These are phyloP conservation scores for Erebia aethiops DNA, from an alignment of 2,888 invertebrate species.

Conservation along the genomic window DNA sequence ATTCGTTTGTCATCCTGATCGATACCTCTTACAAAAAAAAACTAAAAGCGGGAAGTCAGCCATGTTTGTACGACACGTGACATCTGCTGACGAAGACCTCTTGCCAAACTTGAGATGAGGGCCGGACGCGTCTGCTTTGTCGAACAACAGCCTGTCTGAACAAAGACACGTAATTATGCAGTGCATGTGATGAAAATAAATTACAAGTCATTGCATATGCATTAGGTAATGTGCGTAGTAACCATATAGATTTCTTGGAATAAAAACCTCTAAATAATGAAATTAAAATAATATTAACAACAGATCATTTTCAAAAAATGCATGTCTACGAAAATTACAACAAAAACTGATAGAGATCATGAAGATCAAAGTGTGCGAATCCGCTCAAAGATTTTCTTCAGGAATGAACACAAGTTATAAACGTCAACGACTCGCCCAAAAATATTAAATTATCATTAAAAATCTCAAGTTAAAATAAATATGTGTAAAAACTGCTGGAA, in stretches of 20 bases:
- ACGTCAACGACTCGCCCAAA: no score
- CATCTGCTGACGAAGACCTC: slow-evolving; percentile 72
- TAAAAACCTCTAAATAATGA: not conserved
- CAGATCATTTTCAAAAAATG: no score
- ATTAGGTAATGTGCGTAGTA: not conserved
- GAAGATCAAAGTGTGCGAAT: no score
- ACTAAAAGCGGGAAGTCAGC: not conserved
- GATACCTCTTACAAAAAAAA: not conserved
- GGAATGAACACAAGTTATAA: no score
- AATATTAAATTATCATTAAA: no score
- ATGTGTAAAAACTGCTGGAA: no score
- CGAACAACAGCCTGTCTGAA: slow-evolving; percentile 57
- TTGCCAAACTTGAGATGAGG: slow-evolving; percentile 74
- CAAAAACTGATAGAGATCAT: no score
- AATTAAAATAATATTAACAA: no score
- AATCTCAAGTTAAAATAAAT: no score
- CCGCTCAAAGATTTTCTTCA: no score
- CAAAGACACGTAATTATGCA: slow-evolving; percentile 65
- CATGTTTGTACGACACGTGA: slow-evolving; percentile 52
- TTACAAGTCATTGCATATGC: slow-evolving; percentile 12
- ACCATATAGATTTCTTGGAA: not conserved
- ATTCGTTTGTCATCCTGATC: no score
- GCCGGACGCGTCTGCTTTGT: slow-evolving; percentile 74
- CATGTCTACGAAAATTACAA: no score
- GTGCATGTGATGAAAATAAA: slow-evolving; percentile 37